Evolutionary conservation across 2,113 vertebrate genomes (phyloP).

Genomic region (Amphiprion ocellaris): DNA sequence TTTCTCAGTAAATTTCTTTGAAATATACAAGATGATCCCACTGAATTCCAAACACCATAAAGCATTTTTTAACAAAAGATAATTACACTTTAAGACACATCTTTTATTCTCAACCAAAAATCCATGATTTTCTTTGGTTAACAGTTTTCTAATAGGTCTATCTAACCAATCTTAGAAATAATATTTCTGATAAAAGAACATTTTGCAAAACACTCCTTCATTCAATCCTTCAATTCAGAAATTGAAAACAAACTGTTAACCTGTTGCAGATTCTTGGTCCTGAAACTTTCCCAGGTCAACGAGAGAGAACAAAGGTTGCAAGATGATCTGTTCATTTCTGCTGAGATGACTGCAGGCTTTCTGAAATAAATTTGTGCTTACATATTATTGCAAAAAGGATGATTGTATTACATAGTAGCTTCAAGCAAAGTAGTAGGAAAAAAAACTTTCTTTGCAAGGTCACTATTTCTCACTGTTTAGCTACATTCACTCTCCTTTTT

Average conservation of each 20-base stretch:
- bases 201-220: too few relatives aligned
- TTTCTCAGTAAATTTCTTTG: background rate
- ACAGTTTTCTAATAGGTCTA: too few relatives aligned
- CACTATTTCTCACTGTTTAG: slow-evolving; percentile 33
- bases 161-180: too few relatives aligned
- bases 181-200: too few relatives aligned
- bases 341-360: background rate
- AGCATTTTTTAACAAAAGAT: too few relatives aligned
- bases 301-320: background rate
- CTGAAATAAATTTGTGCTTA: slow-evolving; percentile 6
- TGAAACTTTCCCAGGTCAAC: background rate
- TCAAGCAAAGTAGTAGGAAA: background rate
- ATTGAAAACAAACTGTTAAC: too few relatives aligned
- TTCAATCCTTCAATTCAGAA: too few relatives aligned
- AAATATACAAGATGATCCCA: background rate
- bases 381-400: slow-evolving; percentile 3
- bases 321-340: background rate
- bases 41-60: too few relatives aligned
- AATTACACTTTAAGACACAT: too few relatives aligned
- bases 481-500: slow-evolving; percentile 30
- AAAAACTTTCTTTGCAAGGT: slow-evolving; percentile 15
- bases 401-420: slow-evolving; percentile 10
- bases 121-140: too few relatives aligned
- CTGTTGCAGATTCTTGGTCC: background rate
- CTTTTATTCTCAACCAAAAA: too few relatives aligned